These are phyloP conservation scores for Araneus ventricosus DNA, from an alignment of 1,140 invertebrate genomes.

Conservation along the genomic window DNA sequence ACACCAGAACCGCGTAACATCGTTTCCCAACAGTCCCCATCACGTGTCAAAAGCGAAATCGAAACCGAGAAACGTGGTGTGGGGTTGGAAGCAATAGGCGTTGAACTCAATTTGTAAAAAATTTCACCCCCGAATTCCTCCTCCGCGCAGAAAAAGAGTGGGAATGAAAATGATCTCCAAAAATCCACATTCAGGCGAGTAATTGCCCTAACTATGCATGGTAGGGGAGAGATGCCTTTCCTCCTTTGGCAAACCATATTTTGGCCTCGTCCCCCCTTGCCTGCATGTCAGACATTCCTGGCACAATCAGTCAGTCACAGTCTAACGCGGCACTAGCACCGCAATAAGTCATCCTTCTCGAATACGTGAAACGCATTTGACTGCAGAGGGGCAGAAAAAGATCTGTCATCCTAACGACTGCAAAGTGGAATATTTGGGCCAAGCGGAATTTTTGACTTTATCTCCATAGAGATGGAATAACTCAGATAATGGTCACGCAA, in stretches of 20 bases:
- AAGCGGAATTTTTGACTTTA: constrained; percentile 64
- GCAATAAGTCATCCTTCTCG: constrained; percentile 64
- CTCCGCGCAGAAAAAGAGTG: constrained; percentile 8
- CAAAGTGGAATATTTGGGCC: constrained; percentile 61
- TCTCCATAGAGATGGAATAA: constrained; percentile 69
- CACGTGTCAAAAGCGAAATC: constrained; percentile 29
- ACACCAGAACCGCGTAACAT: background rate
- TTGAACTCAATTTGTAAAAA: constrained; percentile 43
- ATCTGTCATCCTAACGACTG: constrained; percentile 72
- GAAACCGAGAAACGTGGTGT: constrained; percentile 2
- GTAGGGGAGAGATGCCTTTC: constrained; percentile 22
- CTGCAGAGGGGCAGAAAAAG: constrained; percentile 25
- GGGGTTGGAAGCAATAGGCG: background rate
- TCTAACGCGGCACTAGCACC: constrained; percentile 55
- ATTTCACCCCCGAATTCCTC: constrained; percentile 20
- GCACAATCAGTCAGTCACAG: constrained; percentile 70
- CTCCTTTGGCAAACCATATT: constrained; percentile 56
- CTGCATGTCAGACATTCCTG: constrained; percentile 62
- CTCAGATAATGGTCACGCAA: constrained; percentile 66
- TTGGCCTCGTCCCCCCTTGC: constrained; percentile 42
- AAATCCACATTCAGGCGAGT: constrained; percentile 39
- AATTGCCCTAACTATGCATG: constrained; percentile 43
- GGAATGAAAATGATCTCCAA: constrained; percentile 49
- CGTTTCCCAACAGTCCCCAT: background rate
- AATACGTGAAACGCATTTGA: constrained; percentile 69